Base-by-base conservation (phyloP, 2,113 vertebrate species). In the Hippocampus abdominalis region DNA sequence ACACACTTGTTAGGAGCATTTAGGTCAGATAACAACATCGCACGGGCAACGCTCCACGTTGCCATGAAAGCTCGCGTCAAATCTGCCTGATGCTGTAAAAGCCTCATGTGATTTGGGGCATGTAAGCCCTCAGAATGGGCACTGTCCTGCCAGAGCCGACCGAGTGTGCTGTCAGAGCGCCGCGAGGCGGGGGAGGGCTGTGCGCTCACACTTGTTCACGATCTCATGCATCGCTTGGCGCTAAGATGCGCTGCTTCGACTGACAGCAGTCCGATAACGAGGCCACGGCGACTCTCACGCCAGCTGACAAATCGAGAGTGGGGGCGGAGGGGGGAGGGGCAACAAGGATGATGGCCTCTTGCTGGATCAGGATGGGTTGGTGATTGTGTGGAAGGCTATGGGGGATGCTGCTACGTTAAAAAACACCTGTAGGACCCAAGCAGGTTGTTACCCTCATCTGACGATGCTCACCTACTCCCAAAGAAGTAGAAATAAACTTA, bases 1-100 rank as follows among this genome's bases (percentile, higher is more conserved):
- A 68, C 9, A 83, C 82, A 89, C 82, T 90, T 88, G 91, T 93
- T 93, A 90, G 89, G 82, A 89, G 90, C 91, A 90, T 93, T 93
- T 92, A 92, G 86, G 87, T 93, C 91, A 94, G 84, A 88, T 87
- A 89, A 89, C 84, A 86, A 77, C 83, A 80, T 88, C 87, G 90
- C 83, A 76, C 84, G 80, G 84, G 85, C 84, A 85, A 78, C 83
- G 75, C 87, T 86, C 88, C 72, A 73, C 73, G 82, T 85, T 90
- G 86, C 86, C 87, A 84, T 84, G 82, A 89, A 87, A 89, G 87
- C 88, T 89, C 90, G 82, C 79, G 78, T 92, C 91, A 91, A 90
- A 90, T 90, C 86, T 87, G 89, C 84, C 86, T 88, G 88, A 89
- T 89, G 88, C 86, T 87, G 87, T 89, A 85, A 88, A 86, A 89